Evolutionary conservation across 2,888 invertebrate genomes (phyloP).

Genomic region (Dicyrtoma fusca): DNA sequence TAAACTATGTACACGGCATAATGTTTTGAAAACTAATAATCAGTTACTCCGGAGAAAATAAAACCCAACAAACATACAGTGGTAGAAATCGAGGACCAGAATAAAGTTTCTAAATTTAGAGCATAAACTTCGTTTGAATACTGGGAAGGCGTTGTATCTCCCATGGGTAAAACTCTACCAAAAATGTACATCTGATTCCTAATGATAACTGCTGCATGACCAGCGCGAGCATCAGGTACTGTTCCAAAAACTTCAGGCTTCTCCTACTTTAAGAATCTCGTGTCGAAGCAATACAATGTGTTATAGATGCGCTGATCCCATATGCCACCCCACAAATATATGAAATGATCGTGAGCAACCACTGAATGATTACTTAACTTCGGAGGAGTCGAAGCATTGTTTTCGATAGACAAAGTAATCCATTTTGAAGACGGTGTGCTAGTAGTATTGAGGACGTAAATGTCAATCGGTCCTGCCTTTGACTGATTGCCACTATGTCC

Average conservation of each 20-base stretch:
- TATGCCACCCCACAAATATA: constrained; percentile 90
- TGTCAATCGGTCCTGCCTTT: constrained; percentile 78
- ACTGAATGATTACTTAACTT: constrained; percentile 93
- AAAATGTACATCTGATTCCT: constrained; percentile 75
- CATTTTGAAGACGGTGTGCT: constrained; percentile 62
- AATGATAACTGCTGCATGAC: constrained; percentile 82
- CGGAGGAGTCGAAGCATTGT: constrained; percentile 65
- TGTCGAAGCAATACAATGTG: constrained; percentile 79
- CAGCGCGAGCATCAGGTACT: constrained; percentile 82
- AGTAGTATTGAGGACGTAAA: constrained; percentile 81
- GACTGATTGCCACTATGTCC: constrained; percentile 85
- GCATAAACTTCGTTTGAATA: constrained; percentile 80
- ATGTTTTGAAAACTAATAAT: background rate
- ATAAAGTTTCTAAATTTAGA: constrained; percentile 72
- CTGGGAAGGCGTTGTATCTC: constrained; percentile 78
- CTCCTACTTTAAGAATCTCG: constrained; percentile 69
- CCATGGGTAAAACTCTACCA: constrained; percentile 89
- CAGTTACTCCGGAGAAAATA: no score
- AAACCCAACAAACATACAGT: constrained; percentile 36
- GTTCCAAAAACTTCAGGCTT: constrained; percentile 69
- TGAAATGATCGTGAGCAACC: constrained; percentile 74
- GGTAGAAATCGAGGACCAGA: constrained; percentile 67
- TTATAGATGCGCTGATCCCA: constrained; percentile 83
- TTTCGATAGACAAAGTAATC: constrained; percentile 61
- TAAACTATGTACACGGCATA: constrained; percentile 19